These are phyloP conservation scores for Setipinna tenuifilis DNA, from an alignment of 2,797 vertebrate genomes.

Conservation along the genomic window DNA sequence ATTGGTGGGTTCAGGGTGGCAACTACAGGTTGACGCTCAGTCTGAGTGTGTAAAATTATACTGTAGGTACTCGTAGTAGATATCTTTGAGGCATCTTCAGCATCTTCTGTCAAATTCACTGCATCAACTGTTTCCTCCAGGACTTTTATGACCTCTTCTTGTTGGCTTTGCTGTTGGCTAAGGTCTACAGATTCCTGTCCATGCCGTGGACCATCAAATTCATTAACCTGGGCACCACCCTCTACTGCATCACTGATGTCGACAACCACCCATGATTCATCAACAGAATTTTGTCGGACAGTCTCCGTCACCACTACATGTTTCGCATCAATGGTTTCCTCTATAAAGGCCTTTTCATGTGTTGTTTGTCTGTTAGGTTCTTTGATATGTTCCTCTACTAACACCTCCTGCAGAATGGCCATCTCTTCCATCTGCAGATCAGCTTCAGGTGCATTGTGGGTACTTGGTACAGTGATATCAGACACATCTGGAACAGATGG, in stretches of 20 bases:
- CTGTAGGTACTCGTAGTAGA: background rate
- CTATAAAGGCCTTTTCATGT: background rate
- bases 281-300: background rate
- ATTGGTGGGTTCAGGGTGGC: background rate
- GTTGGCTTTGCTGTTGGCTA: background rate
- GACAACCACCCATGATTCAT: background rate
- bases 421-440: background rate
- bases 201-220: background rate
- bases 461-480: background rate
- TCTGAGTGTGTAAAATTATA: background rate
- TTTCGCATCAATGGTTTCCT: background rate
- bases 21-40: background rate
- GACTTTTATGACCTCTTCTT: background rate
- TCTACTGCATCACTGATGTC: background rate
- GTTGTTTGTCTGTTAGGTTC: background rate
- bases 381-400: background rate
- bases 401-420: background rate
- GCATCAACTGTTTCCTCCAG: background rate
- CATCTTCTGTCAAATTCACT: background rate
- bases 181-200: background rate
- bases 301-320: background rate
- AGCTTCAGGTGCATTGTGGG: background rate
- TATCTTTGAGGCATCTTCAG: background rate
- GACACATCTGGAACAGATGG: background rate
- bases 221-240: background rate